Conservation (phyloP, 2,113 vertebrate genomes). For the Phaetusa simplex region DNA sequence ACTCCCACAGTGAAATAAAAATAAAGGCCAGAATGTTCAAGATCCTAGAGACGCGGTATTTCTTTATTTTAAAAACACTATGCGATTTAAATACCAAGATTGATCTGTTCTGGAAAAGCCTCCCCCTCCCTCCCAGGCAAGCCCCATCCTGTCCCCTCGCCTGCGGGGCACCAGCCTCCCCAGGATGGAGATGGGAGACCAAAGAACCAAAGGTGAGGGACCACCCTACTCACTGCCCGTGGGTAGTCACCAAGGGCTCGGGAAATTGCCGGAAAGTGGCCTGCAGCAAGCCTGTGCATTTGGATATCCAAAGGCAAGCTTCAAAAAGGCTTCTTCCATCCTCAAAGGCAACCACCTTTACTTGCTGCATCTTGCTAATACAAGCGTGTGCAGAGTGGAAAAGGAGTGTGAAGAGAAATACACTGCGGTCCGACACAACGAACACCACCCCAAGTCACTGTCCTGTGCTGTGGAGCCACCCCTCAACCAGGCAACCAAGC, state of each 20-base stretch:
- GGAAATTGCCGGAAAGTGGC: accelerated
- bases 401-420: neutral
- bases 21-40: constrained; percentile 23
- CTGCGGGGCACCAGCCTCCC: neutral
- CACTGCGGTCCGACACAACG: accelerated
- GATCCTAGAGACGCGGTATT: neutral
- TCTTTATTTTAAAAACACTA: constrained; percentile 35
- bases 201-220: neutral
- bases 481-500: neutral
- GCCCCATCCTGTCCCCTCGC: neutral
- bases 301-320: neutral
- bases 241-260: neutral
- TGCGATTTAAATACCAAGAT: neutral
- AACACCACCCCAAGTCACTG: accelerated
- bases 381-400: accelerated
- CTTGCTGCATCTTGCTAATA: neutral
- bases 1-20: constrained; percentile 48
- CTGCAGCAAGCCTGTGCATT: neutral
- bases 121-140: neutral
- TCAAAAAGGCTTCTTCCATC: neutral
- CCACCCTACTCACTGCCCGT: neutral
- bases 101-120: neutral
- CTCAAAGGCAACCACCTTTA: neutral
- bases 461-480: neutral
- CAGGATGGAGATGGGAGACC: neutral